These are phyloP conservation scores for Crenuchus spilurus DNA, from an alignment of 2,797 vertebrate species.

Conservation along the genomic window DNA sequence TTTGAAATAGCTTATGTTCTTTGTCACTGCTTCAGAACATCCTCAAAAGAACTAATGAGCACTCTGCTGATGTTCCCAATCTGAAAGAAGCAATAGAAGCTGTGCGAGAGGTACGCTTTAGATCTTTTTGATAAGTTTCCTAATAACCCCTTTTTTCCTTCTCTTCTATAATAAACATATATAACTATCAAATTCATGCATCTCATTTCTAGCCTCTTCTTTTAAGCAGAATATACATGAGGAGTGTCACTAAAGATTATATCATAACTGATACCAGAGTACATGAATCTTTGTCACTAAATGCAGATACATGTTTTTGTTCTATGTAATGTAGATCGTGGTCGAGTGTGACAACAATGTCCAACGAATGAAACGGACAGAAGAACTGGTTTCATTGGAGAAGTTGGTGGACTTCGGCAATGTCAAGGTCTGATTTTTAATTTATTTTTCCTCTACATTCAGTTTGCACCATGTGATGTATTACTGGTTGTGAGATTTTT, in stretches of 20 bases:
- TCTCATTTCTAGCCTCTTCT: too few species aligned
- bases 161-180: too few species aligned
- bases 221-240: too few species aligned
- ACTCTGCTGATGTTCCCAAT: slow-evolving; percentile 49
- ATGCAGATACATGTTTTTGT: not conserved
- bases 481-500: not conserved
- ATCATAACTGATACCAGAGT: too few species aligned
- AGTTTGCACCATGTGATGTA: not conserved
- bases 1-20: slow-evolving; percentile 1
- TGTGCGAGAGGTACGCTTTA: slow-evolving; percentile 71
- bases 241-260: too few species aligned
- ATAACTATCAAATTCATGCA: too few species aligned
- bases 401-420: slow-evolving; percentile 74
- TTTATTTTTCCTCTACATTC: not conserved
- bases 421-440: slow-evolving; percentile 78
- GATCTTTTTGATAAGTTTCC: not conserved
- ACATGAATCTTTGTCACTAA: too few species aligned
- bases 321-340: slow-evolving; percentile 71
- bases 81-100: slow-evolving; percentile 68
- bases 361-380: slow-evolving; percentile 74
- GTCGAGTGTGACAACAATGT: slow-evolving; percentile 72
- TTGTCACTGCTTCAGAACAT: slow-evolving; percentile 69
- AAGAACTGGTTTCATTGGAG: slow-evolving; percentile 79
- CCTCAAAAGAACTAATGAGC: slow-evolving; percentile 66
- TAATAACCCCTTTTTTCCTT: not conserved